Base-by-base conservation (phyloP, 1,140 invertebrate species). In the Eubasilissa regina region DNA sequence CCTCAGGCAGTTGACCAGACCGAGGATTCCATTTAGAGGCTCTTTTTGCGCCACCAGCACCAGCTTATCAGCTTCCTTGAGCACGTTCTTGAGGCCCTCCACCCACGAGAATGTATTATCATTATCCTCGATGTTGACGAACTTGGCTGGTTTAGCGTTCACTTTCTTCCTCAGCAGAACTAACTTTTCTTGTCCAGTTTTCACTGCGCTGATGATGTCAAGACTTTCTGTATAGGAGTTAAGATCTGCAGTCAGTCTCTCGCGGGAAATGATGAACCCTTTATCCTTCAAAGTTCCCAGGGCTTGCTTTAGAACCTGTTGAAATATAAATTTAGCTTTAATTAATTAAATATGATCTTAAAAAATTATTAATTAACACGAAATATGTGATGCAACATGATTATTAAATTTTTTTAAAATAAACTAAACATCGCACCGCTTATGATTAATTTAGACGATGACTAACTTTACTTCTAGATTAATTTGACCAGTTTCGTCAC, bases 1-100 rank as follows among this genome's bases (percentile, higher is more conserved):
- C 78, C 92, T 87, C 0, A 95, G 80, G 84, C 94, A 95, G 64
- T 95, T 95, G 0, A 93, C 90, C n/a, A 99, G 86, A 12, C 97
- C 97, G 17, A 98, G 83, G 15, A 97, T 87, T 43, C 97, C 97
- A 87, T 91, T 95, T 0, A 91, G 85, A n/a, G 86, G 86, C 77
- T 93, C 92, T 79, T 91, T 90, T 86, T 93, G 90, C 8, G 90
- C 87, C 56, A 92, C 91, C 0, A 94, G 83, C 8, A 94, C 84
- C 17, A 93, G 82, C 60, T 89, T 85, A 58, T 90, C 88, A 4
- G 88, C 87, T 82, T 90, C 89, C 80, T 92, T 90, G 0, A 92
- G 83, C 11, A 89, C 86, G 60, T 89, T 88, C 84, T 93, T 90
- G 11, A 89, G 58, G 82, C 86, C 85, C 44, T 89, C 87, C 11